Evolutionary conservation across 2,888 invertebrate genomes (phyloP), one percentile per base, ranked within the genome.

Genomic region (Galerucella pusilla): DNA sequence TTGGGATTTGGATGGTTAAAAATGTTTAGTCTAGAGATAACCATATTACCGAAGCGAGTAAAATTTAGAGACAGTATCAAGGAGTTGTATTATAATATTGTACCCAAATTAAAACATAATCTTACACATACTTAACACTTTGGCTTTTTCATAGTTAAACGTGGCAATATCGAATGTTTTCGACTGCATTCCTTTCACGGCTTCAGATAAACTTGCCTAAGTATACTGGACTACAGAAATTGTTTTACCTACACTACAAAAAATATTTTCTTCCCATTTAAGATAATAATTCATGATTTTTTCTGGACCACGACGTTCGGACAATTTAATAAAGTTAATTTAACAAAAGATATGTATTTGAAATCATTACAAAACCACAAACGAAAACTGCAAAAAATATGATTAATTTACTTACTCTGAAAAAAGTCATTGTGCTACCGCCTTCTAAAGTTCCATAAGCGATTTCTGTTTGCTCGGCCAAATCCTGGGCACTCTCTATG

Each of bases 361-460:
- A 20, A 20, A 57, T 57, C 20, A 9, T 16, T 20, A 57, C 20
- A 57, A 57, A 57, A 10, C 57, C 57, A 57, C n/a, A 25, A 54
- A 57, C 20, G 28, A 57, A 54, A 9, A 9, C 9, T 45, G 12
- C 14, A 59, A 65, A 65, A 65, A 67, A 61, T 46, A 10, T 45
- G 52, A 61, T 61, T 45, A 71, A 88, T 90, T 89, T 87, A 96
- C 96, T 89, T 87, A 96, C 96, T 89, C 96, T 91, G 88, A 99
- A 99, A 88, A 99, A 99, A 0, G 97, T 96, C 96, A 97, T 97
- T 0, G 99, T 99, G 28, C 97, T 96, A 0, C 99, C 99, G 0
- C 96, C 95, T 83, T 94, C 94, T 1, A 99, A 89, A 0, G 98
- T 97, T 0, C 99, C 99, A 84, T 99, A 99, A 20, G 94, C 91